Base-by-base conservation (phyloP, 2,797 vertebrate species). In the Novumbra hubbsi region DNA sequence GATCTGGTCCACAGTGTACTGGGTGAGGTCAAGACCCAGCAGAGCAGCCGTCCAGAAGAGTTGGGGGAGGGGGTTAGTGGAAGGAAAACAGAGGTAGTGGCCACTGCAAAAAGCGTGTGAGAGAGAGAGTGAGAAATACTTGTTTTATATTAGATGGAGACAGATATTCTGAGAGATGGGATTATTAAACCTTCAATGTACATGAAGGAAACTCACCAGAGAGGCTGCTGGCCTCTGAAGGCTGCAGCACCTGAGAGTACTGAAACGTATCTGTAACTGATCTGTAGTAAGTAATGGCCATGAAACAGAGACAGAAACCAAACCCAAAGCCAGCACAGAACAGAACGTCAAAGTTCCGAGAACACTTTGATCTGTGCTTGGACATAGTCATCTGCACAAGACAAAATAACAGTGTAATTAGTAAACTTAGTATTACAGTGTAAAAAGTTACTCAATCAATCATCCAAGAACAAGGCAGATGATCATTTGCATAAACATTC, bases 251-350 rank as follows among this genome's bases (percentile, higher is more conserved):
- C 55, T 24, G 55, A 60, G 9, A 21, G 55, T 11, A 12, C 55
- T 60, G 55, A 60, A 21, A 27, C 4, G 8, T 45, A 45, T 45
- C 9, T 45, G 41, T 45, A 45, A 45, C 41, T 45, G 14, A 21
- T 60, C 21, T 60, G 21, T 24, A 24, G 55, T 60, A 60, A 60
- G 55, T 24, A 60, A 60, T 60, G 55, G 55, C 21, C 21, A 60
- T 60, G 55, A 60, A 60, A 24, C 55, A 60, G 55, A 60, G 55
- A 60, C n/a, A 60, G 55, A 60, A 60, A 7, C 55, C 55, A 17
- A 60, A 60, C 5, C n/a, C 55, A 60, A 60, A 60, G 55, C 55
- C 55, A 60, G 55, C 55, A 60, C 55, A 60, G 21, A 60, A 60
- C 21, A 24, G 24, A 11, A 57, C 3, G 24, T 60, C 55, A 11